Percentiles rank a stretch among this genome's conserved stretches.
Evolutionary conservation across 2,888 invertebrate genomes (phyloP).

Genomic region (Ectemnius continuus): DNA sequence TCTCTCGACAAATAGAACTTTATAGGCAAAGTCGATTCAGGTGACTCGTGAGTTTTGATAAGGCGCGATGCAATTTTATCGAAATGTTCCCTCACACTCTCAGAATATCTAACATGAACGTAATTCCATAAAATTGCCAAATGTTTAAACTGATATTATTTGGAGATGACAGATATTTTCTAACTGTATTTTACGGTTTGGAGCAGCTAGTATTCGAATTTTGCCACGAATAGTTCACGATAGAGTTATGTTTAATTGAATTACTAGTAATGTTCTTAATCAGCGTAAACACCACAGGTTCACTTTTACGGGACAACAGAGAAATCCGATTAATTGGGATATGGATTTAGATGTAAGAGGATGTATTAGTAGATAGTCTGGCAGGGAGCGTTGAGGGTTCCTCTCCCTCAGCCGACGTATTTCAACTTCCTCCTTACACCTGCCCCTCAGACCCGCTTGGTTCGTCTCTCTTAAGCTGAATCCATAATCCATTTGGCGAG

Average conservation of each 20-base stretch:
- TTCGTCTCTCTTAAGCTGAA: constrained; percentile 33
- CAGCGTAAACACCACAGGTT: constrained; percentile 34
- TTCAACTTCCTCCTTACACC: constrained; percentile 13
- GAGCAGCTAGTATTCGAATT: too few relatives aligned
- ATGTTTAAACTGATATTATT: too few relatives aligned
- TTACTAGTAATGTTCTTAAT: too few relatives aligned
- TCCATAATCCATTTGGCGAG: constrained; percentile 46
- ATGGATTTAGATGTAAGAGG: constrained; percentile 43
- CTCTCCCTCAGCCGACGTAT: too few relatives aligned
- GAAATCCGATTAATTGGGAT: constrained; percentile 43
- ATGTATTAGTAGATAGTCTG: constrained; percentile 53
- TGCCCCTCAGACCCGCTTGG: constrained; percentile 8
- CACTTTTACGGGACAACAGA: constrained; percentile 32
- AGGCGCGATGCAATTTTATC: neutral
- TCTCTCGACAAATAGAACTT: neutral
- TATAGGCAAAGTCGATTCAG: constrained; percentile 20
- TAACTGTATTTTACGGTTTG: too few relatives aligned
- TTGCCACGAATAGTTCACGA: too few relatives aligned
- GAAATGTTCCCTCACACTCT: too few relatives aligned
- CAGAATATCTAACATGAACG: too few relatives aligned
- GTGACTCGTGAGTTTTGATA: constrained; percentile 3
- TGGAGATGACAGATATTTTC: too few relatives aligned
- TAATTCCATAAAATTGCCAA: too few relatives aligned
- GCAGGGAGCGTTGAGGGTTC: constrained; percentile 32
- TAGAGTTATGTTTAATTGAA: too few relatives aligned